A percentile compares a stretch with the other conserved stretches of the same genome.
These are phyloP conservation scores for Polyergus mexicanus DNA, from an alignment of 1,140 invertebrate genomes.

Conservation along the genomic window DNA sequence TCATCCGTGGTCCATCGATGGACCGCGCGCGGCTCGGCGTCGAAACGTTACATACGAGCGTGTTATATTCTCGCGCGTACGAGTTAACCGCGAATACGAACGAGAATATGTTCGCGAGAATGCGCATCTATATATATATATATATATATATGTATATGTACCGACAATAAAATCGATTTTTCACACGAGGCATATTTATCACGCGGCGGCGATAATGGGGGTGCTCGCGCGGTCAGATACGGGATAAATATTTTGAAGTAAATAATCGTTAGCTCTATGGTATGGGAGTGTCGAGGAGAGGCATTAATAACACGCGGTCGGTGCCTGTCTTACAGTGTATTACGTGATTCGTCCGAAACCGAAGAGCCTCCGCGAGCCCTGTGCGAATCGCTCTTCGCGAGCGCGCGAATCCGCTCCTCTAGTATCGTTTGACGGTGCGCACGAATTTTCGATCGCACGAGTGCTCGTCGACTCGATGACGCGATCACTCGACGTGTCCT, in stretches of 20 bases:
- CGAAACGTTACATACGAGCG: slow-evolving; percentile 67
- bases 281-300: slow-evolving; percentile 67
- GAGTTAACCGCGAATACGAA: slow-evolving; percentile 17
- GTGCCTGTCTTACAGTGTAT: slow-evolving; percentile 65
- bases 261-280: slow-evolving; percentile 75
- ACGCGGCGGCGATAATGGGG: slow-evolving; percentile 73
- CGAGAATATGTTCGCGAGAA: slow-evolving; percentile 11
- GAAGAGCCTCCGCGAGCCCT: neutral
- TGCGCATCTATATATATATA: neutral
- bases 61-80: slow-evolving; percentile 62
- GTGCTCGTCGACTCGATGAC: neutral
- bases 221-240: slow-evolving; percentile 66
- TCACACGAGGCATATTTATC: slow-evolving; percentile 73
- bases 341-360: neutral
- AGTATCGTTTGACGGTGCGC: neutral
- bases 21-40: slow-evolving; percentile 54
- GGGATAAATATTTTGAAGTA: slow-evolving; percentile 77
- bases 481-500: slow-evolving; percentile 4
- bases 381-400: neutral
- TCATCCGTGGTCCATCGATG: slow-evolving; percentile 73
- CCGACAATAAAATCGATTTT: slow-evolving; percentile 79
- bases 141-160: slow-evolving; percentile 9
- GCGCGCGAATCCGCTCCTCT: neutral
- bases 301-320: slow-evolving; percentile 69
- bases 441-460: slow-evolving; percentile 12